These are phyloP conservation scores for Gobiocypris rarus DNA, from an alignment of 2,113 vertebrate genomes.

Conservation along the genomic window DNA sequence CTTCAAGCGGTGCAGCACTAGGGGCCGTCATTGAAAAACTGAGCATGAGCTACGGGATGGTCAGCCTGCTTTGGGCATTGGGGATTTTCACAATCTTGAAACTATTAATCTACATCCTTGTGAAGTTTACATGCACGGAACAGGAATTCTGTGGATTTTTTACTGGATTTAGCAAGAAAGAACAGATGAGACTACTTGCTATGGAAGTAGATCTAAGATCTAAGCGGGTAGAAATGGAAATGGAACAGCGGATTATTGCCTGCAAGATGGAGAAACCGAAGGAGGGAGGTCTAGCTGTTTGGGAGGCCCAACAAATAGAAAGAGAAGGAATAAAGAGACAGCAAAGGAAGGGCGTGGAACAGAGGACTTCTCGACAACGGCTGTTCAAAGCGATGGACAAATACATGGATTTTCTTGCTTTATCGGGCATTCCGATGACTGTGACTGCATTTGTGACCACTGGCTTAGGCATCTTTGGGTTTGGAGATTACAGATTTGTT, in stretches of 20 bases:
- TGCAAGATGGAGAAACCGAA: conserved; percentile 56
- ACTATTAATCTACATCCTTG: conserved; percentile 55
- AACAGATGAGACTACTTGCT: conserved; percentile 38
- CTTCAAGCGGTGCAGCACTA: conserved; percentile 64
- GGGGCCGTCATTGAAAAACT: conserved; percentile 63
- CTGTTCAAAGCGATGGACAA: conserved; percentile 63
- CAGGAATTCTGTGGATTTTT: conserved; percentile 48
- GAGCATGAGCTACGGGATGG: conserved; percentile 60
- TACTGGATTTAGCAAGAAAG: conserved; percentile 24
- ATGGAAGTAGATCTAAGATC: conserved; percentile 41
- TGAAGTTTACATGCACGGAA: conserved; percentile 57
- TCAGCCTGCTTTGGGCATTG: conserved; percentile 66
- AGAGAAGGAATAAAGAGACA: conserved; percentile 59
- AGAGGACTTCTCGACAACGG: conserved; percentile 62
- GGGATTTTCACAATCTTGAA: conserved; percentile 65
- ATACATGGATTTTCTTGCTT: conserved; percentile 70
- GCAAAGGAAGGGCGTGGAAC: conserved; percentile 53
- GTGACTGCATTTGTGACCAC: conserved; percentile 64
- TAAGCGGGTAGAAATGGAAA: conserved; percentile 59
- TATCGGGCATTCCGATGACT: conserved; percentile 72
- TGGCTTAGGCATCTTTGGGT: conserved; percentile 68
- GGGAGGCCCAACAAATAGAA: conserved; percentile 52
- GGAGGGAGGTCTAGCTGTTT: background rate
- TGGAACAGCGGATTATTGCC: conserved; percentile 65
- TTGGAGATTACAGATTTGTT: conserved; percentile 66